These are phyloP conservation scores for Leptodactylus fuscus DNA, from an alignment of 2,113 vertebrate species.

Conservation along the genomic window DNA sequence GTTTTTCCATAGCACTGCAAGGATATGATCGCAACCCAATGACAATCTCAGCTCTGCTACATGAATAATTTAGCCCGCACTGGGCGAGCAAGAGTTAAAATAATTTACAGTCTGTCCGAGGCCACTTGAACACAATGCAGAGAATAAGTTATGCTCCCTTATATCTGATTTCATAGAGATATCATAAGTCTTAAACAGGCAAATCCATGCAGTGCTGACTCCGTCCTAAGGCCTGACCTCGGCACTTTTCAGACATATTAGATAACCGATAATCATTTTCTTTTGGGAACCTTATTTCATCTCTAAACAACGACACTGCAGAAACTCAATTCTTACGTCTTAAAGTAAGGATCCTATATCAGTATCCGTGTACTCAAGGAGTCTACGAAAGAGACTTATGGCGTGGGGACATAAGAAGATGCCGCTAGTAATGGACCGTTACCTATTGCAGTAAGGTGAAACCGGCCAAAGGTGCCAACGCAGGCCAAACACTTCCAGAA, in stretches of 20 bases:
- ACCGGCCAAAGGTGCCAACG: slow-evolving; percentile 24
- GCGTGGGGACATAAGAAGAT: not conserved
- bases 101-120: not conserved
- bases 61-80: not conserved
- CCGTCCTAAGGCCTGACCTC: slow-evolving; percentile 42
- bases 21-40: too few species aligned
- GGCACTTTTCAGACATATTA: slow-evolving; percentile 56
- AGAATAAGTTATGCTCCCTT: slow-evolving; percentile 17
- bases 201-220: slow-evolving; percentile 30
- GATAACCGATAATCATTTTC: slow-evolving; percentile 53
- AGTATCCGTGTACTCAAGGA: slow-evolving; percentile 10
- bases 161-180: slow-evolving; percentile 57
- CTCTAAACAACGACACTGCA: slow-evolving; percentile 57
- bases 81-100: slow-evolving; percentile 5
- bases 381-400: not conserved
- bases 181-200: slow-evolving; percentile 51
- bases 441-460: slow-evolving; percentile 34
- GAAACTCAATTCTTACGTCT: slow-evolving; percentile 47
- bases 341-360: slow-evolving; percentile 41
- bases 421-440: slow-evolving; percentile 24
- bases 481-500: slow-evolving; percentile 6
- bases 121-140: not conserved
- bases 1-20: too few species aligned
- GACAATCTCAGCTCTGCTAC: too few species aligned
- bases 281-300: slow-evolving; percentile 55